phyloP scores from a whole-genome alignment of 2,888 invertebrate species.

The Calameuta pallipes region DNA sequence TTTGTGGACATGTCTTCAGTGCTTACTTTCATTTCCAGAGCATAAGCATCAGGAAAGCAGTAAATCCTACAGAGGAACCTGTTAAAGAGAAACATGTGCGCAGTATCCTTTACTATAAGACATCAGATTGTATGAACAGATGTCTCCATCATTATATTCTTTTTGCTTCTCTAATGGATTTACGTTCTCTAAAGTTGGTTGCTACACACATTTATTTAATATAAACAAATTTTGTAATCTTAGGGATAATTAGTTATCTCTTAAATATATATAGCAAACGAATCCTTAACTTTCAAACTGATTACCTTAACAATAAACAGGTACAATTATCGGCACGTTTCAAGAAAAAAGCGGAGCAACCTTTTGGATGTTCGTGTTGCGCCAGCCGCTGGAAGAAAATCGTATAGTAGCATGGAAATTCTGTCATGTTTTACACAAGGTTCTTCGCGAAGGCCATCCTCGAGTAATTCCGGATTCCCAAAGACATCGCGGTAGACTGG shows the following conservation, averaged over 20 bases:
- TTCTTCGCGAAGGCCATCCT: conserved; percentile 94
- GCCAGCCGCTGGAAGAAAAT: conserved; percentile 89
- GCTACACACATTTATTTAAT: too few relatives aligned
- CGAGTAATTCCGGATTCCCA: conserved; percentile 88
- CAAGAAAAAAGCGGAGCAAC: conserved; percentile 90
- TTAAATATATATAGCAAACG: too few relatives aligned
- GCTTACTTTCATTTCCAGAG: conserved; percentile 71
- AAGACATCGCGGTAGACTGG: conserved; percentile 81
- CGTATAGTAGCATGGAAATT: conserved; percentile 99
- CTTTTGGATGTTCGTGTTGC: conserved; percentile 84
- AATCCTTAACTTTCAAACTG: too few relatives aligned
- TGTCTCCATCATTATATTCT: background rate
- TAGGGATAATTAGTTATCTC: too few relatives aligned
- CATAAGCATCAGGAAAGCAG: conserved; percentile 91
- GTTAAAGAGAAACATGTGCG: conserved; percentile 99
- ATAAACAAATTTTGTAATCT: too few relatives aligned
- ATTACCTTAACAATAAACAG: conserved; percentile 58
- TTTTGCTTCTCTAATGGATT: background rate
- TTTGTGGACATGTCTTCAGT: background rate
- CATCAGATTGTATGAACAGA: too few relatives aligned
- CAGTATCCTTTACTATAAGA: conserved; percentile 68
- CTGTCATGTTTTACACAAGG: conserved; percentile 96
- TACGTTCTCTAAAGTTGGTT: background rate
- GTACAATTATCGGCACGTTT: conserved; percentile 94
- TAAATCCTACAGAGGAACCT: conserved; percentile 91